These are phyloP conservation scores for Tachuris rubrigastra DNA, from an alignment of 2,113 vertebrate species.

Conservation along the genomic window DNA sequence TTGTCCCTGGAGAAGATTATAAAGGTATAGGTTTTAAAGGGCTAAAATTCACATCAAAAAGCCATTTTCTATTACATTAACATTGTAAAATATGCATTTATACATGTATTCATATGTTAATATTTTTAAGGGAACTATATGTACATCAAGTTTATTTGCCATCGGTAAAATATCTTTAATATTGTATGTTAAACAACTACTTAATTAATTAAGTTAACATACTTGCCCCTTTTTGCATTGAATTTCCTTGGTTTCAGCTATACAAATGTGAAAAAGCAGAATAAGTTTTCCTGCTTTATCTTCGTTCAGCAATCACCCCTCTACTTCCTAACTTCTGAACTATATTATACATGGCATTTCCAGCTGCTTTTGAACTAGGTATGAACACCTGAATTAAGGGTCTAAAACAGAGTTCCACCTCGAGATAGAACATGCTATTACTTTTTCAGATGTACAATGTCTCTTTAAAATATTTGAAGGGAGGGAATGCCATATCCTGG, in stretches of 20 bases:
- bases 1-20: not conserved
- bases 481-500: accelerated
- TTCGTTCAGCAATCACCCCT: not conserved
- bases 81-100: not conserved
- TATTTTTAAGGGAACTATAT: not conserved
- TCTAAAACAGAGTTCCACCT: not conserved
- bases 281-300: not conserved
- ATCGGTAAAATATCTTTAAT: not conserved
- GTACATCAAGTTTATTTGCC: not conserved
- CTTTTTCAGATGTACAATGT: not conserved
- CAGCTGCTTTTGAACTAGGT: not conserved
- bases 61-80: not conserved
- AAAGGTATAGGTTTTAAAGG: not conserved
- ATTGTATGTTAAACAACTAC: not conserved
- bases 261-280: not conserved
- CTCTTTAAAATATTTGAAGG: not conserved
- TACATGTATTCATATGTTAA: not conserved
- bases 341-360: not conserved
- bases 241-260: not conserved
- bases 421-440: not conserved
- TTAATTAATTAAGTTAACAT: not conserved
- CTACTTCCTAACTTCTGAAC: not conserved
- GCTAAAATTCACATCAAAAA: not conserved
- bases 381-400: not conserved
- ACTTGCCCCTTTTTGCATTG: accelerated